phyloP scores from a whole-genome alignment of 2,888 invertebrate genomes.

The Tetropium fuscum region DNA sequence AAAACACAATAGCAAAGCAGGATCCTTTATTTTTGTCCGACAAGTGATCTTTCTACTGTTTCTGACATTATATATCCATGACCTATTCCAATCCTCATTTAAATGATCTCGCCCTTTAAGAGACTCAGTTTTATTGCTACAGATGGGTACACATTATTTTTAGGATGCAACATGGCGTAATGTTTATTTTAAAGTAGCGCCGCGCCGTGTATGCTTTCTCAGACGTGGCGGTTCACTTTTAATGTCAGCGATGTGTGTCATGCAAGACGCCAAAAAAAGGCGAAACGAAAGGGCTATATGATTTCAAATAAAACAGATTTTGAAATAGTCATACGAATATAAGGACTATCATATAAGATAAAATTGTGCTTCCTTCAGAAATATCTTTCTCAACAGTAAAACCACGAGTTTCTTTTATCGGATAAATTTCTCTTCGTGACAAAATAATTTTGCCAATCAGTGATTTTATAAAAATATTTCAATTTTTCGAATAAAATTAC shows the following conservation, averaged over 20 bases:
- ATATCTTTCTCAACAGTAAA: no score
- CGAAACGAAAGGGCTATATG: background rate
- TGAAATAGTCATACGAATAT: no score
- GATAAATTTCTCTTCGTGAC: no score
- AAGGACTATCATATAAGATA: no score
- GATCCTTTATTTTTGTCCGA: no score
- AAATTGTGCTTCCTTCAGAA: no score
- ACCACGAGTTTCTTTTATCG: no score
- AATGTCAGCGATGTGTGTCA: constrained; percentile 9
- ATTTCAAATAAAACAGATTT: background rate
- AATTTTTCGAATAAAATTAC: no score
- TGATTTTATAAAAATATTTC: no score
- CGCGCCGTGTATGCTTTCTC: background rate
- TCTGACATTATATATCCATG: constrained; percentile 11
- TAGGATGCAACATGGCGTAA: constrained; percentile 18
- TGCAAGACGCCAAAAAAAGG: background rate
- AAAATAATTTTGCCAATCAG: no score
- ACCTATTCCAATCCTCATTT: constrained; percentile 11
- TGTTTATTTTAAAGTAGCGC: constrained; percentile 21
- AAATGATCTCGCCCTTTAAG: constrained; percentile 17
- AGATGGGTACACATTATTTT: constrained; percentile 25
- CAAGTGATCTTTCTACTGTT: no score
- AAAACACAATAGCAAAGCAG: no score
- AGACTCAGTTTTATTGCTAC: constrained; percentile 11
- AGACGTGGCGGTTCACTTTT: background rate